Conservation (phyloP, 2,113 vertebrate species). For the Phodopus roborovskii region DNA sequence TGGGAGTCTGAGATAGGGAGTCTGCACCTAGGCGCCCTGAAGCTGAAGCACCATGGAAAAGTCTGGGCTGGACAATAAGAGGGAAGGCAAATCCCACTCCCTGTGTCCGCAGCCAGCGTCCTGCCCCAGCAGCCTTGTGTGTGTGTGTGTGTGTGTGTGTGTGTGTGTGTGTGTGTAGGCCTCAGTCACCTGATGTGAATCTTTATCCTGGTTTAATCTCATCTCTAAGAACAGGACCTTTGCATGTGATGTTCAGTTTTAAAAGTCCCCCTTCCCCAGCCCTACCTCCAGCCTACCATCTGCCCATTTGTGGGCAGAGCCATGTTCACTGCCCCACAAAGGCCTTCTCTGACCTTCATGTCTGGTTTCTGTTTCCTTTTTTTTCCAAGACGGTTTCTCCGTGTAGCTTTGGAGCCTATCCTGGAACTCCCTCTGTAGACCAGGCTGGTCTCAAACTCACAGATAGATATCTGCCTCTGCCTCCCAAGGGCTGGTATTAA, state of each 20-base stretch:
- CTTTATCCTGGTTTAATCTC: not conserved
- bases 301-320: not conserved
- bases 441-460: no score
- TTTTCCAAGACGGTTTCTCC: not conserved
- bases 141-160: rapidly evolving
- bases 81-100: no score
- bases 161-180: rapidly evolving
- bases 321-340: not conserved
- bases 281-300: not conserved
- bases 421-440: no score
- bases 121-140: not conserved
- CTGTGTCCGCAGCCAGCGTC: not conserved
- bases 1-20: not conserved
- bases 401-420: no score
- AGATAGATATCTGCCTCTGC: no score
- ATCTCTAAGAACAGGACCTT: not conserved
- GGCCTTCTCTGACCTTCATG: not conserved
- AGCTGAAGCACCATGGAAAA: not conserved
- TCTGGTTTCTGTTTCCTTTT: not conserved
- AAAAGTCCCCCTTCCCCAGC: not conserved
- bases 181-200: not conserved
- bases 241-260: not conserved
- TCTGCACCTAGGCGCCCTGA: no score
- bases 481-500: no score
- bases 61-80: not conserved